Evolutionary conservation across 2,888 invertebrate genomes (phyloP).

Genomic region (Molorchus minor): DNA sequence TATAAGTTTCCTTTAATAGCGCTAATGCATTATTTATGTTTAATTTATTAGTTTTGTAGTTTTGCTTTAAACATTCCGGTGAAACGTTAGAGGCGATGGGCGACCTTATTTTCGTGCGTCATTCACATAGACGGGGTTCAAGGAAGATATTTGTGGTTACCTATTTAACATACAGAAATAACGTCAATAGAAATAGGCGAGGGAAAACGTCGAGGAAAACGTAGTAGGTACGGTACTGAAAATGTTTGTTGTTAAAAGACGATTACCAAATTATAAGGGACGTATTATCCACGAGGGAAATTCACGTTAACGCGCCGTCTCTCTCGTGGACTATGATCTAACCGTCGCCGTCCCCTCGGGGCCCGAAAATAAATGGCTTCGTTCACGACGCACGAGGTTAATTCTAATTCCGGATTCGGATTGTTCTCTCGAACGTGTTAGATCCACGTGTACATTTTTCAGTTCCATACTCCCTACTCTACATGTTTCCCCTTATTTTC

Average conservation of each 20-base stretch:
- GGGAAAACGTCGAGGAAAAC: too few relatives aligned
- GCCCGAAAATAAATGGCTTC: not conserved
- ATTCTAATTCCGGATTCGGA: not conserved
- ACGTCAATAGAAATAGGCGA: too few relatives aligned
- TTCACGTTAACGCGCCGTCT: not conserved
- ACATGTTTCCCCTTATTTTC: too few relatives aligned
- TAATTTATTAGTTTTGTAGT: constrained; percentile 9
- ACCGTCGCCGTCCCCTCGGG: not conserved
- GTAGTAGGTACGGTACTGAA: too few relatives aligned
- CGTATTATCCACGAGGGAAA: constrained; percentile 5
- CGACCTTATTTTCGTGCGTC: constrained; percentile 9
- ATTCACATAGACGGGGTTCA: not conserved
- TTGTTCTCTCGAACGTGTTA: not conserved
- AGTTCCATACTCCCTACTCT: too few relatives aligned
- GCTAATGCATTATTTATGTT: constrained; percentile 10
- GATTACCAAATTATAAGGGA: not conserved
- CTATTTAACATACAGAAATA: too few relatives aligned
- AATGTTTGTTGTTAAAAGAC: too few relatives aligned
- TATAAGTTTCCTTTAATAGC: constrained; percentile 15
- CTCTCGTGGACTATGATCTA: not conserved
- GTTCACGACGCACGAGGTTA: not conserved
- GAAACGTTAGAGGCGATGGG: not conserved
- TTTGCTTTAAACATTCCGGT: constrained; percentile 4
- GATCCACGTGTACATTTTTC: too few relatives aligned
- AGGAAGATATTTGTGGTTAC: not conserved